A percentile compares a stretch with the other conserved stretches of the same genome.
phyloP scores from a whole-genome alignment of 2,797 vertebrate genomes.

The Anas bahamensis region DNA sequence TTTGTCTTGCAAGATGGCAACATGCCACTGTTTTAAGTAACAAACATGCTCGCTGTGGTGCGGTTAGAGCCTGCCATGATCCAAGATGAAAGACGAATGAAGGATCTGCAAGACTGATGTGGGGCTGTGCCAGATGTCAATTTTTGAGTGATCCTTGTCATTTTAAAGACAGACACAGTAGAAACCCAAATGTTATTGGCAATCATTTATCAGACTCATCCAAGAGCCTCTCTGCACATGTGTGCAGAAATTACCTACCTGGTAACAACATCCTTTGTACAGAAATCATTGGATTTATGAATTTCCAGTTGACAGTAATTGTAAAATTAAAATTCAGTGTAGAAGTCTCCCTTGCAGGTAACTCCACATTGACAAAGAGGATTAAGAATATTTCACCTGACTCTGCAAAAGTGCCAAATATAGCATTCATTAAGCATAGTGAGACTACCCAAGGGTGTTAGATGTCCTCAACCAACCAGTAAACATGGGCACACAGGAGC shows the following conservation, averaged over 20 bases:
- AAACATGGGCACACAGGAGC: neutral
- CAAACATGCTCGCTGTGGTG: constrained; percentile 59
- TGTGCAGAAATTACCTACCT: constrained; percentile 54
- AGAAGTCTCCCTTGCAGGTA: neutral
- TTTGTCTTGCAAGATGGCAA: constrained; percentile 80
- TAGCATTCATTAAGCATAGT: neutral
- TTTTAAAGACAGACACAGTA: constrained; percentile 38
- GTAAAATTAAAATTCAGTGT: neutral
- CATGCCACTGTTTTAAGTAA: constrained; percentile 74
- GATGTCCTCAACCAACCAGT: neutral
- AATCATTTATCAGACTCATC: constrained; percentile 33
- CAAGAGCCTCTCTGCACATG: constrained; percentile 25
- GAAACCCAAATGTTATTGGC: constrained; percentile 7
- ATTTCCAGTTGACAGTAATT: constrained; percentile 21
- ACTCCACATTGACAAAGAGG: neutral
- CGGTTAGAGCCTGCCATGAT: constrained; percentile 17
- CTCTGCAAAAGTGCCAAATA: neutral
- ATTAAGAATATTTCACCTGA: constrained; percentile 12
- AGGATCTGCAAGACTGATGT: constrained; percentile 32
- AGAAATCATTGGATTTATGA: neutral
- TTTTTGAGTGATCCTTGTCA: constrained; percentile 46
- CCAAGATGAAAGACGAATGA: constrained; percentile 54
- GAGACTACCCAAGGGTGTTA: neutral
- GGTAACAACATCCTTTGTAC: constrained; percentile 49
- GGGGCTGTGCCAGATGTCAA: constrained; percentile 47